Percentiles rank a stretch among this genome's conserved stretches.
Conservation (phyloP, 2,113 vertebrate genomes). For the Chiloscyllium plagiosum region DNA sequence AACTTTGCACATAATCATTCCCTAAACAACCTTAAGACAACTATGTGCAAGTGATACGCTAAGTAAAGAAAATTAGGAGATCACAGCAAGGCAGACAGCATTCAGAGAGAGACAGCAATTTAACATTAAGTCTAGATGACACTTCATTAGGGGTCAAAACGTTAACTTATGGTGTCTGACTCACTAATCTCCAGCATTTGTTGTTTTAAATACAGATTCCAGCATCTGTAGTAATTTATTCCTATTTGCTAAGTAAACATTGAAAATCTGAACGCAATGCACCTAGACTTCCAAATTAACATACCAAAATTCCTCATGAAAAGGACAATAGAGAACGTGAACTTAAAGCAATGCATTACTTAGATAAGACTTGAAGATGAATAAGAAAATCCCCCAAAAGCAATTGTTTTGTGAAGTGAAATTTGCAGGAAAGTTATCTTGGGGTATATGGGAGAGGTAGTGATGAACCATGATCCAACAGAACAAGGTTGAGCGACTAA, state of each 20-base stretch:
- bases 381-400: background rate
- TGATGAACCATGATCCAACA: background rate
- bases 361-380: background rate
- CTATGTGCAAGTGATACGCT: background rate
- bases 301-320: background rate
- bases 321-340: background rate
- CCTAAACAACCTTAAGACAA: background rate
- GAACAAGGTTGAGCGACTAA: background rate
- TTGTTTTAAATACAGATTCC: too few species aligned
- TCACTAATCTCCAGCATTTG: too few species aligned
- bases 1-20: background rate
- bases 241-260: background rate
- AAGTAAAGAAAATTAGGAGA: too few species aligned
- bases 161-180: too few species aligned
- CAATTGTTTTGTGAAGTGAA: background rate
- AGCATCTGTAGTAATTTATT: too few species aligned
- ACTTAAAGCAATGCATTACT: background rate
- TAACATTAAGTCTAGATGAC: too few species aligned
- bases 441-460: too few species aligned
- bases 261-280: background rate
- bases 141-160: too few species aligned
- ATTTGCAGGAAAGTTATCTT: background rate
- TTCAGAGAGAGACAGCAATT: too few species aligned
- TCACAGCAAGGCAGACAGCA: too few species aligned
- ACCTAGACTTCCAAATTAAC: background rate